These are phyloP conservation scores for Gallinago undulata DNA, from an alignment of 2,113 vertebrate genomes.

Conservation along the genomic window DNA sequence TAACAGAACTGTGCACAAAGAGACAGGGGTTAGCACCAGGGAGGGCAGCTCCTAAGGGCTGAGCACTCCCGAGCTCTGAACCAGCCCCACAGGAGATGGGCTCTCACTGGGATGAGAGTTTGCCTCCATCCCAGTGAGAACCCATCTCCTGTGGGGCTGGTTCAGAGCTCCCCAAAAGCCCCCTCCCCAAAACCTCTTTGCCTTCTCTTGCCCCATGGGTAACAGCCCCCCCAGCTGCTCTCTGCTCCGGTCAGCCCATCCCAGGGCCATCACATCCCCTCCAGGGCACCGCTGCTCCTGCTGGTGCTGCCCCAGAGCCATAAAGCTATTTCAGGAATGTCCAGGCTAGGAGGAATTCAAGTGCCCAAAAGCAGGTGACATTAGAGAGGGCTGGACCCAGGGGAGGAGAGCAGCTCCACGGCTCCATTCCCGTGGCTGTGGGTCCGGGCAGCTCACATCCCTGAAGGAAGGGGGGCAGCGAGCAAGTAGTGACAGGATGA, in stretches of 20 bases:
- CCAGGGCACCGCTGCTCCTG: not conserved
- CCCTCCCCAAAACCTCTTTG: not conserved
- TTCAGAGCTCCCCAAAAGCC: not conserved
- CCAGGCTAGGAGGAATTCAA: not conserved
- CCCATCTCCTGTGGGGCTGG: no score
- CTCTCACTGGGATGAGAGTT: no score
- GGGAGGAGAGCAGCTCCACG: no score
- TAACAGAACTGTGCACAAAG: no score
- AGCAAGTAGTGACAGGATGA: not conserved
- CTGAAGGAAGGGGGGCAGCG: not conserved
- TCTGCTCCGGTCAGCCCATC: not conserved
- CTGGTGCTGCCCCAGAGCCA: not conserved
- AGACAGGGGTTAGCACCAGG: not conserved
- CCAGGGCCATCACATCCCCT: rapidly evolving
- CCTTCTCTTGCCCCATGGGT: no score
- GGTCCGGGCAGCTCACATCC: rapidly evolving
- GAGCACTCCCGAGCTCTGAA: not conserved
- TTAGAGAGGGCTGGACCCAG: not conserved
- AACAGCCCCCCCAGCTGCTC: not conserved
- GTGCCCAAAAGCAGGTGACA: not conserved
- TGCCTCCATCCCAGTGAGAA: no score
- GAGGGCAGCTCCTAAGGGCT: not conserved
- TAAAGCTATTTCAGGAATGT: not conserved
- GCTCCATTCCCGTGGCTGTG: not conserved
- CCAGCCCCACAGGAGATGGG: not conserved